phyloP scores from a whole-genome alignment of 2,888 invertebrate species.

The Acleris literana region DNA sequence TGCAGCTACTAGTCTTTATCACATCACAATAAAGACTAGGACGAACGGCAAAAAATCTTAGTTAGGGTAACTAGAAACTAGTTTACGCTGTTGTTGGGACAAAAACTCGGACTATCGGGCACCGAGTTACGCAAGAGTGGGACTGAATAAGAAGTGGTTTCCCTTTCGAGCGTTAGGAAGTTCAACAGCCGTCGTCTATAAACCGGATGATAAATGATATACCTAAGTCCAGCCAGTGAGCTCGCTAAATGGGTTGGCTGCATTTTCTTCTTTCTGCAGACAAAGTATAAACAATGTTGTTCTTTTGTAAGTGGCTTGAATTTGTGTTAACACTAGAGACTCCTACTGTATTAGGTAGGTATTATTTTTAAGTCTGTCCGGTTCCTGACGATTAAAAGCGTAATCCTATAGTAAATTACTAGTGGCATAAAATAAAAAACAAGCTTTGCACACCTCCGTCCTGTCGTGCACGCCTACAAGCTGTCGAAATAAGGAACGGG shows the following conservation, averaged over 20 bases:
- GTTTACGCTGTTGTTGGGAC: constrained; percentile 60
- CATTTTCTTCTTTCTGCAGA: constrained; percentile 13
- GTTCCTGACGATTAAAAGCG: no score
- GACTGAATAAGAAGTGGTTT: constrained; percentile 69
- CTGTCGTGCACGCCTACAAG: constrained; percentile 4
- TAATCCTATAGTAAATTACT: no score
- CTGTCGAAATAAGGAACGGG: constrained; percentile 7
- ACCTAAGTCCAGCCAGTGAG: constrained; percentile 7
- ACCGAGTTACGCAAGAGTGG: constrained; percentile 77
- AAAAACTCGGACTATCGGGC: constrained; percentile 64
- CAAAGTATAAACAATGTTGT: no score
- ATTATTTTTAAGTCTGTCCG: neutral
- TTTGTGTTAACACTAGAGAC: no score
- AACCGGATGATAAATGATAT: constrained; percentile 53
- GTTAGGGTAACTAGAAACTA: constrained; percentile 48
- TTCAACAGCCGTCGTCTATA: constrained; percentile 62
- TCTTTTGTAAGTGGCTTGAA: no score
- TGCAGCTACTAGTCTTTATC: constrained; percentile 30
- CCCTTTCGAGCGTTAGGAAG: constrained; percentile 74
- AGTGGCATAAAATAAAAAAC: no score
- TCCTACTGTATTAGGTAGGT: no score
- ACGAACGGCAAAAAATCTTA: constrained; percentile 43
- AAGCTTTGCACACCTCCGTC: constrained; percentile 6
- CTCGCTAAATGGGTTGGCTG: constrained; percentile 16
- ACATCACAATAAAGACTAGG: constrained; percentile 37